Evolutionary conservation across 2,888 invertebrate genomes (phyloP).

Genomic region (Bellardia bayeri): DNA sequence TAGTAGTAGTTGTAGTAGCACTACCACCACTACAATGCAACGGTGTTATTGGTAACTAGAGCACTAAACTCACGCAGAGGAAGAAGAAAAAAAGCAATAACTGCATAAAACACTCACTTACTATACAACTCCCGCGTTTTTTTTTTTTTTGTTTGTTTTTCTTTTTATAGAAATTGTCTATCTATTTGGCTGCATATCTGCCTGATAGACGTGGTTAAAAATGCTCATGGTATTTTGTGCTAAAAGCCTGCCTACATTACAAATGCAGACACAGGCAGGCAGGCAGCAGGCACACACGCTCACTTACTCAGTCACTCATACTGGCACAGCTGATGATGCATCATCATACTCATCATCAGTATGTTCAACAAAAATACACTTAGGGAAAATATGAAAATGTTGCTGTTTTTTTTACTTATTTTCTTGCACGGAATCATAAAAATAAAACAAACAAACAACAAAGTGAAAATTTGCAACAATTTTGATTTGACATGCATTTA

Average conservation of each 20-base stretch:
- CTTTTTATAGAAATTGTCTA: slow-evolving; percentile 6
- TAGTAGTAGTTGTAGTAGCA: slow-evolving; percentile 24
- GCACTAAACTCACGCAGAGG: slow-evolving; percentile 69
- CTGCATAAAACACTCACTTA: slow-evolving; percentile 2
- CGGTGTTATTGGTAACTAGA: slow-evolving; percentile 68
- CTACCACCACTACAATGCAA: slow-evolving; percentile 46
- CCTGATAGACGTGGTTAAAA: slow-evolving; percentile 25
- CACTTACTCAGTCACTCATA: slow-evolving; percentile 24
- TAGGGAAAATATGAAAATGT: slow-evolving; percentile 47
- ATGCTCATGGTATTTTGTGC: slow-evolving; percentile 68
- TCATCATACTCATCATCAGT: slow-evolving; percentile 51
- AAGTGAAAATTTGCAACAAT: slow-evolving; percentile 59
- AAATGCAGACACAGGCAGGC: slow-evolving; percentile 12
- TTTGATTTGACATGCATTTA: slow-evolving; percentile 60
- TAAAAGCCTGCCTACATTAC: slow-evolving; percentile 69
- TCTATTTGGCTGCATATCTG: slow-evolving; percentile 25
- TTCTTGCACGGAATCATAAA: slow-evolving; percentile 15
- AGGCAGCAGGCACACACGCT: neutral
- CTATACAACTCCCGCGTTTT: slow-evolving; percentile 54
- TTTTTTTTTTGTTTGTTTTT: neutral
- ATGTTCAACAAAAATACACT: slow-evolving; percentile 47
- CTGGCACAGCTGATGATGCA: slow-evolving; percentile 64
- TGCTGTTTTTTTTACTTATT: neutral
- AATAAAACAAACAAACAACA: slow-evolving; percentile 11
- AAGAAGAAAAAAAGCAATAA: slow-evolving; percentile 30